Evolutionary conservation across 2,113 vertebrate genomes (phyloP).

Genomic region (Pseudolaguvia tuberculata): DNA sequence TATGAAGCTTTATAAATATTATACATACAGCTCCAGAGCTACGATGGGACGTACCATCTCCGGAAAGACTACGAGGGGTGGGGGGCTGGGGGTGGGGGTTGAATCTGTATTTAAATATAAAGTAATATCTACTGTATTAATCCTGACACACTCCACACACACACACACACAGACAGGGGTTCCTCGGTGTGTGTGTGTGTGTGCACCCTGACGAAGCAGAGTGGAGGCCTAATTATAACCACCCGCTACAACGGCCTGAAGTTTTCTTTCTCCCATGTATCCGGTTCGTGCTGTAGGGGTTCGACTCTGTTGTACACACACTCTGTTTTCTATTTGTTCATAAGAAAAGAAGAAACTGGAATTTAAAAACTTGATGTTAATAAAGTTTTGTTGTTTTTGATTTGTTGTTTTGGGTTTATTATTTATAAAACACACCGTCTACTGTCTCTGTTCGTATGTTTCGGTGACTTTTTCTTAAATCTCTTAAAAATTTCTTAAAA

Average conservation of each 20-base stretch:
- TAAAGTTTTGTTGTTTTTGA: too few relatives aligned
- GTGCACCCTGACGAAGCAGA: slow-evolving; percentile 18
- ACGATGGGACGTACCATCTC: slow-evolving; percentile 74
- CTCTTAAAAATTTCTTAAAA: not conserved
- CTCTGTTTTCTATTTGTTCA: slow-evolving; percentile 98
- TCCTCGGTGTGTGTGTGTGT: not conserved
- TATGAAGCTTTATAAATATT: slow-evolving; percentile 72
- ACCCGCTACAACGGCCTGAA: slow-evolving; percentile 44
- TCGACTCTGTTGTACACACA: slow-evolving; percentile 85
- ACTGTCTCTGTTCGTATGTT: not conserved
- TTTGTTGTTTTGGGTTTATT: slow-evolving; percentile 74
- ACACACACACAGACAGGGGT: not conserved
- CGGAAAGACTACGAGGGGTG: slow-evolving; percentile 83
- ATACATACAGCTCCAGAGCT: slow-evolving; percentile 78
- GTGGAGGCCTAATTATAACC: slow-evolving; percentile 33
- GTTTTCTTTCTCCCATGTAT: slow-evolving; percentile 87
- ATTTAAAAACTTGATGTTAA: slow-evolving; percentile 83
- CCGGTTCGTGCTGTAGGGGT: slow-evolving; percentile 86
- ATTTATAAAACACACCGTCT: slow-evolving; percentile 65
- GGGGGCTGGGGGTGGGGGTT: slow-evolving; percentile 87
- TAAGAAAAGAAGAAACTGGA: slow-evolving; percentile 58
- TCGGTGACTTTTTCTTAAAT: not conserved
- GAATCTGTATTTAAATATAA: slow-evolving; percentile 75
- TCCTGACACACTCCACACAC: not conserved
- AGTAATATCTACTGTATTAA: slow-evolving; percentile 76